Conservation (phyloP, 2,113 vertebrate species). For the Bolborhynchus lineola region DNA sequence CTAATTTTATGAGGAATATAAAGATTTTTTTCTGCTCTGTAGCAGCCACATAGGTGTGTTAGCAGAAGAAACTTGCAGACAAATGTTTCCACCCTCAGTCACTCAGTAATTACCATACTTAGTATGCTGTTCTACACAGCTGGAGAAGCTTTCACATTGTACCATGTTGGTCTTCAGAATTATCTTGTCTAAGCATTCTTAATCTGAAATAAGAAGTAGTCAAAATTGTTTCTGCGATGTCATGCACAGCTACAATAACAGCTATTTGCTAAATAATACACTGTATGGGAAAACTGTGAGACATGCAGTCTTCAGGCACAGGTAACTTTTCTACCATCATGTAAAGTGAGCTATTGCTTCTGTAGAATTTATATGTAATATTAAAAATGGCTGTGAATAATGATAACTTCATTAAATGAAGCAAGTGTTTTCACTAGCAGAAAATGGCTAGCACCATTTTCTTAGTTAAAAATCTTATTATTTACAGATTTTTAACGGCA, state of each 20-base stretch:
- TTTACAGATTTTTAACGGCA: neutral
- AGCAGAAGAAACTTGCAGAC: neutral
- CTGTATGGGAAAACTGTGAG: neutral
- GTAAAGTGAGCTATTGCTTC: neutral
- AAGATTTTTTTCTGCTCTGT: neutral
- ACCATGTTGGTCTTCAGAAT: neutral
- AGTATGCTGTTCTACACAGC: neutral
- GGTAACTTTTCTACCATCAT: neutral
- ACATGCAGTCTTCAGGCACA: neutral
- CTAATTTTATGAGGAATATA: neutral
- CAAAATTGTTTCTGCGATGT: neutral
- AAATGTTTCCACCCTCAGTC: neutral
- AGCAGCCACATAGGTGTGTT: neutral
- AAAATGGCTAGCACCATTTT: neutral
- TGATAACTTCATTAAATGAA: neutral
- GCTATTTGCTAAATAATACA: neutral
- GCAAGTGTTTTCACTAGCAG: neutral
- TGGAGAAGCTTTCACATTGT: neutral
- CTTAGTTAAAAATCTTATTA: neutral
- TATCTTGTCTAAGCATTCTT: neutral
- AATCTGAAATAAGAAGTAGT: neutral
- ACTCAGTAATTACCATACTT: neutral
- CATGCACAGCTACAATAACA: neutral
- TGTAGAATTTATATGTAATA: neutral
- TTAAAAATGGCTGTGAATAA: neutral